Conservation (phyloP, 1,140 invertebrate genomes). For the Dendrolimus punctatus region DNA sequence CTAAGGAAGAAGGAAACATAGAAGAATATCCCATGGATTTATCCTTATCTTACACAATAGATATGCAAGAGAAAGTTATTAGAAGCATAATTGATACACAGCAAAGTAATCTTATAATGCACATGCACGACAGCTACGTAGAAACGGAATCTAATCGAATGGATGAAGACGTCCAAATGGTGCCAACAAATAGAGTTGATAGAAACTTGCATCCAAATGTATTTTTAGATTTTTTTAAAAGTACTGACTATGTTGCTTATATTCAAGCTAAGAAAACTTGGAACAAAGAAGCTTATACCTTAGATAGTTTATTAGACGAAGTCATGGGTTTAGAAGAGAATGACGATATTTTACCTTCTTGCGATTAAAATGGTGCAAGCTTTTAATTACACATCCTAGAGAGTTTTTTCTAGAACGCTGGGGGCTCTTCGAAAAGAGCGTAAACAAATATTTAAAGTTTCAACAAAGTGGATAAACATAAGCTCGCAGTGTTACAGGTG, state of each 20-base stretch:
- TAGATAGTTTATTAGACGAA: constrained; percentile 78
- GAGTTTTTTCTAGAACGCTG: no score
- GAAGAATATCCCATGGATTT: constrained; percentile 18
- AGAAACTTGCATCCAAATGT: constrained; percentile 63
- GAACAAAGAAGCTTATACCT: constrained; percentile 73
- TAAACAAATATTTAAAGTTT: no score
- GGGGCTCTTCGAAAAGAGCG: no score
- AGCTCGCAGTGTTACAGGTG: no score
- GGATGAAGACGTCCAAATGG: constrained; percentile 2
- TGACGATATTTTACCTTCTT: no score
- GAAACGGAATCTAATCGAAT: constrained; percentile 9
- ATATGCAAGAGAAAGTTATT: constrained; percentile 46
- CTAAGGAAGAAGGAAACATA: constrained; percentile 27
- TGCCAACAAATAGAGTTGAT: constrained; percentile 9
- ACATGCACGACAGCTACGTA: constrained; percentile 60
- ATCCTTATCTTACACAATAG: constrained; percentile 5
- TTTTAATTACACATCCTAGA: no score
- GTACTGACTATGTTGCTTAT: constrained; percentile 70
- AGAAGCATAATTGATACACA: constrained; percentile 71
- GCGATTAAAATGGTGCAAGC: no score
- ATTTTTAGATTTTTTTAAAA: constrained; percentile 72
- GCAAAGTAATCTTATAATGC: constrained; percentile 74
- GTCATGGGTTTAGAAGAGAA: constrained; percentile 43
- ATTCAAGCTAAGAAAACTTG: constrained; percentile 73
- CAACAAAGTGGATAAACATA: no score